Evolutionary conservation across 2,888 invertebrate genomes (phyloP), one percentile per base, ranked within the genome.

Genomic region (Drosophila rubida): DNA sequence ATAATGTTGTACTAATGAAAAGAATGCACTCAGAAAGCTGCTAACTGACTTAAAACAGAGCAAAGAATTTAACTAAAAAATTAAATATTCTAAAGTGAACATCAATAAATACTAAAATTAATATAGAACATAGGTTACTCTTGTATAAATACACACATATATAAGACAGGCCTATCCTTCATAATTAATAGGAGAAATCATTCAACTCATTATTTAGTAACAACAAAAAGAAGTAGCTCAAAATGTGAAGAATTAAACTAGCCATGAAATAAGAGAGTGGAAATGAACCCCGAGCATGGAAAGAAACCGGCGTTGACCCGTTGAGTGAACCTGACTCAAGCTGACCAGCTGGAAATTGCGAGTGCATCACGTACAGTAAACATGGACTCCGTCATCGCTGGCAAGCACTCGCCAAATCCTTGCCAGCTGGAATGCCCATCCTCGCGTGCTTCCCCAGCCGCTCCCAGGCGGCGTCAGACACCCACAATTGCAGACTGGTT

Each of bases 361-460:
- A 59, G 44, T 58, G 49, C 65, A 78, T 74, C 80, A 81, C 87
- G 84, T 81, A 71, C 87, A 61, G 51, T 44, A 65, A 9, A 80
- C 84, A 70, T n/a, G 19, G 58, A 11, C 45, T 50, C 11, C 32
- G 25, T 25, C 23, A 23, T 23, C 23, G 57, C 57, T 37, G 14
- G 54, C 4, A 60, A 48, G 22, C 53, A 44, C 44, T 71, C 37
- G 59, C 54, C 54, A 46, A 54, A 62, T 74, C 58, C 71, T 69
- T 69, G 19, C 4, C 30, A 25, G 23, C 42, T 14, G 1, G n/a
- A 14, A 7, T 4, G 23, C 5, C 42, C 16, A 11, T n/a, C 8
- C 27, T 27, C 27, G 1, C 9, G 9, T 27, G 1, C 4, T 9
- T 11, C 41, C 30, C 30, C 11, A 13, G 4, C 7, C n/a, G 13